Evolutionary conservation across 2,797 vertebrate genomes (phyloP).

Genomic region (Sebastes kiyomatsui): DNA sequence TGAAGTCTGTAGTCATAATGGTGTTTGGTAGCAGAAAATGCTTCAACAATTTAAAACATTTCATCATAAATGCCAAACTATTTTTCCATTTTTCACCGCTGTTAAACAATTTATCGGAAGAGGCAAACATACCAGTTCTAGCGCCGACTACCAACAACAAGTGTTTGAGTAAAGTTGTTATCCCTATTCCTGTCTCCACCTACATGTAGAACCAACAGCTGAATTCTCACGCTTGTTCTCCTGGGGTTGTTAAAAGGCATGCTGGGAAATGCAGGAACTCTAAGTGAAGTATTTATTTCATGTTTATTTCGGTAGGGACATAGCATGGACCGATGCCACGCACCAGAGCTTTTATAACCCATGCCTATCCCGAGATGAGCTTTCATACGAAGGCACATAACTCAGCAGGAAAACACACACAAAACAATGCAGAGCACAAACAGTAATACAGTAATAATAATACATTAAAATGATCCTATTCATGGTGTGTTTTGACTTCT

Average conservation of each 20-base stretch:
- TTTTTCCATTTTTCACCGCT: not conserved
- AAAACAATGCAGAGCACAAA: not conserved
- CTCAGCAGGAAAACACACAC: not conserved
- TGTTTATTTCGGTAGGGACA: conserved; percentile 24
- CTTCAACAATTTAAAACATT: not conserved
- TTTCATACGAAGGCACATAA: not conserved
- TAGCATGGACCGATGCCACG: not conserved
- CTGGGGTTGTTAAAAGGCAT: conserved; percentile 40
- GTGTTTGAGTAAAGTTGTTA: conserved; percentile 6
- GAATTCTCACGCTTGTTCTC: conserved; percentile 41
- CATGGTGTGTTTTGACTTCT: not conserved
- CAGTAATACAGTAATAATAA: not conserved
- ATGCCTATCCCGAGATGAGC: not conserved
- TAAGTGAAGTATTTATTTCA: not conserved
- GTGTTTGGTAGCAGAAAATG: not conserved
- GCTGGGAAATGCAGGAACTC: conserved; percentile 56
- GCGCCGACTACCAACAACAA: not conserved
- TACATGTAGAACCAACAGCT: conserved; percentile 33
- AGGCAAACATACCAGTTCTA: not conserved
- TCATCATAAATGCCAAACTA: not conserved
- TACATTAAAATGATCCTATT: not conserved
- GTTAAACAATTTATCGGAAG: not conserved
- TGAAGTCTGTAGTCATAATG: not conserved
- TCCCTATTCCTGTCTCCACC: conserved; percentile 58
- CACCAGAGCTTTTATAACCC: not conserved